Percentiles rank a stretch among this genome's conserved stretches.
Evolutionary conservation across 2,113 vertebrate genomes (phyloP).

Genomic region (Hippocampus zosterae): DNA sequence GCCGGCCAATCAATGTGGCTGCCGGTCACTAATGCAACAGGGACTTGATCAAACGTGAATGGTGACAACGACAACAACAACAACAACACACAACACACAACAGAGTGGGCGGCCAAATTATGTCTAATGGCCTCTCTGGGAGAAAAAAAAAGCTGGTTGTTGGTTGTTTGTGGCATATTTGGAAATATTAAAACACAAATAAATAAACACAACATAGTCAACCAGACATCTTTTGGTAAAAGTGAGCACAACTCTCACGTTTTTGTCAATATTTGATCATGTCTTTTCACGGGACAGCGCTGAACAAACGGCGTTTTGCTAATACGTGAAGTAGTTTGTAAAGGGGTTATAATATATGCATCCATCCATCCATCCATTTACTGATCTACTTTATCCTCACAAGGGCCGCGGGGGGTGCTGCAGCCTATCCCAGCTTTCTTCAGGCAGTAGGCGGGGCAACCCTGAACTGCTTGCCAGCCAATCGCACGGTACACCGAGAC

Average conservation of each 20-base stretch:
- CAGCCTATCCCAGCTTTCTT: too few relatives aligned
- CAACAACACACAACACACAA: slow-evolving; percentile 20
- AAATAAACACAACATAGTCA: not conserved
- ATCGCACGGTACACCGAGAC: too few relatives aligned
- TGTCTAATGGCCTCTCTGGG: slow-evolving; percentile 49
- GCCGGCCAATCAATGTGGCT: slow-evolving; percentile 71
- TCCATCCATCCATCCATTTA: too few relatives aligned
- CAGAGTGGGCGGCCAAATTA: slow-evolving; percentile 55
- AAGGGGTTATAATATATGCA: too few relatives aligned
- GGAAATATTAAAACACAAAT: slow-evolving; percentile 16
- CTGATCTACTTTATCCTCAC: too few relatives aligned
- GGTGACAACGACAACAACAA: slow-evolving; percentile 59
- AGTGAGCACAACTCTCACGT: not conserved
- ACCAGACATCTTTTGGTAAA: not conserved
- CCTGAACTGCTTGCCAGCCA: too few relatives aligned
- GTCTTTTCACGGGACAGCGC: not conserved
- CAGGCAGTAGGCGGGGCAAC: too few relatives aligned
- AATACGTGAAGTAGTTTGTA: not conserved
- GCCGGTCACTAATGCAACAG: slow-evolving; percentile 66
- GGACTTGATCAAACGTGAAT: slow-evolving; percentile 70
- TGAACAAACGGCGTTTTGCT: not conserved
- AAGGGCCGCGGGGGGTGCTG: too few relatives aligned
- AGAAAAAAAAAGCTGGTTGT: slow-evolving; percentile 5
- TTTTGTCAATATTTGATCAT: not conserved
- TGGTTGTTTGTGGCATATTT: not conserved